Percentiles rank a stretch among this genome's conserved stretches.
Conservation (phyloP, 2,797 vertebrate genomes). For the Holocentrus rufus region DNA sequence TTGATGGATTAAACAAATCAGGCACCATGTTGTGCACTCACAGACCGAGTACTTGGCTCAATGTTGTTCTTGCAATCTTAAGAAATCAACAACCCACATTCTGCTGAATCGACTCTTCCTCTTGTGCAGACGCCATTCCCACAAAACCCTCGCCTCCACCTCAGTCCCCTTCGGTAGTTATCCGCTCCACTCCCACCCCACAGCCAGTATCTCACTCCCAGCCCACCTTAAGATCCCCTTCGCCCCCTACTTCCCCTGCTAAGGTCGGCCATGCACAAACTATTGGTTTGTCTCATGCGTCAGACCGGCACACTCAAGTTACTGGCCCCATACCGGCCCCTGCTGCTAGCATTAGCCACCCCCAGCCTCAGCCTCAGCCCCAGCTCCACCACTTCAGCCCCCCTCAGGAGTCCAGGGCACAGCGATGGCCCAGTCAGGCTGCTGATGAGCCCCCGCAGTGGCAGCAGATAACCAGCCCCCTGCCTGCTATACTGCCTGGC, state of each 20-base stretch:
- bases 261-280: constrained; percentile 11
- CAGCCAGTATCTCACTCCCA: not conserved
- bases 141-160: not conserved
- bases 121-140: not conserved
- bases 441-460: constrained; percentile 28
- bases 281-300: constrained; percentile 19
- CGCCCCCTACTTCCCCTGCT: not conserved
- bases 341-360: constrained; percentile 39
- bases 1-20: not conserved
- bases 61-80: not conserved
- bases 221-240: not conserved
- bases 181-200: not conserved
- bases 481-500: constrained; percentile 24
- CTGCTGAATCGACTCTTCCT: not conserved
- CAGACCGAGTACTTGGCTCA: not conserved
- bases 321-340: constrained; percentile 11
- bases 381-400: constrained; percentile 23
- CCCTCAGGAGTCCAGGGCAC: constrained; percentile 15
- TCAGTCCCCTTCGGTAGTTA: constrained; percentile 1
- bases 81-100: not conserved
- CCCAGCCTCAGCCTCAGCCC: constrained; percentile 15
- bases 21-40: not conserved
- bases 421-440: constrained; percentile 23
- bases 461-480: constrained; percentile 14
- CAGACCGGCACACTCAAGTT: constrained; percentile 17